Evolutionary conservation across 2,888 invertebrate species (phyloP).

Genomic region (Anticlea derivata): DNA sequence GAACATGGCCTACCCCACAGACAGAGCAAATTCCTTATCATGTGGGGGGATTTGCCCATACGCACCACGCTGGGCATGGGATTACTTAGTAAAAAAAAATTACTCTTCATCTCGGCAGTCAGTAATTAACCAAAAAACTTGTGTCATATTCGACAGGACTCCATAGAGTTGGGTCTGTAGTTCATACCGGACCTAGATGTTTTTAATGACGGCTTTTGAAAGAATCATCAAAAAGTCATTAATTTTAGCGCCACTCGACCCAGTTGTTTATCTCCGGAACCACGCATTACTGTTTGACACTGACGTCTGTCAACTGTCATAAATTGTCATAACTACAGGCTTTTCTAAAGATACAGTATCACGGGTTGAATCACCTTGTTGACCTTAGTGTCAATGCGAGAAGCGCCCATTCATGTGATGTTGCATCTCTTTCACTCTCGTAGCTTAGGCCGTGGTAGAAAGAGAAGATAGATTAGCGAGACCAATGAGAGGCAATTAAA

Average conservation of each 20-base stretch:
- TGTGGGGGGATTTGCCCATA: too few species aligned
- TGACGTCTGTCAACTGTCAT: slow-evolving; percentile 24
- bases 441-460: not conserved
- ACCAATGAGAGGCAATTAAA: slow-evolving; percentile 19
- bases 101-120: too few species aligned
- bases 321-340: slow-evolving; percentile 19
- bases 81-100: too few species aligned
- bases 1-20: too few species aligned
- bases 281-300: slow-evolving; percentile 20
- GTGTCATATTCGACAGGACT: too few species aligned
- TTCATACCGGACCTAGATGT: too few species aligned
- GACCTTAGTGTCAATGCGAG: slow-evolving; percentile 70
- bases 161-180: too few species aligned
- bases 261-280: slow-evolving; percentile 20
- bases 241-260: slow-evolving; percentile 22
- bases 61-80: too few species aligned
- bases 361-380: slow-evolving; percentile 69
- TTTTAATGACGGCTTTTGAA: too few species aligned
- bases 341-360: slow-evolving; percentile 40
- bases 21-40: too few species aligned
- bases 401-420: slow-evolving; percentile 64
- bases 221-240: not conserved
- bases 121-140: too few species aligned
- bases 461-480: slow-evolving; percentile 13
- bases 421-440: slow-evolving; percentile 42